These are phyloP conservation scores for Siphlonurus alternatus DNA, from an alignment of 2,888 invertebrate genomes.

Conservation along the genomic window DNA sequence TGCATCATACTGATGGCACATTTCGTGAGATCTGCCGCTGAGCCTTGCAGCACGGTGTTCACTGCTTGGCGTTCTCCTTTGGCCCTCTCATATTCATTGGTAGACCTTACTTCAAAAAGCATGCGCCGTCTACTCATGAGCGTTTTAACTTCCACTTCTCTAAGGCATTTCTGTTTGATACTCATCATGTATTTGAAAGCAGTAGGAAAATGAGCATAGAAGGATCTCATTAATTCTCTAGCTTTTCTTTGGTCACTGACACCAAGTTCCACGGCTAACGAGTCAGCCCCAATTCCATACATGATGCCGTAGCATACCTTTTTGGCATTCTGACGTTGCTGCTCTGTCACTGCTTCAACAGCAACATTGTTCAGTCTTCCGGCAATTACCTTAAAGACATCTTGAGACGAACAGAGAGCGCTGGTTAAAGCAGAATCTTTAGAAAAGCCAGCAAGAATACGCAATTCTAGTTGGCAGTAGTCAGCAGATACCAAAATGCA, in stretches of 20 bases:
- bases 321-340: background rate
- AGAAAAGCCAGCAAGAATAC: constrained; percentile 82
- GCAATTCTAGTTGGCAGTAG: constrained; percentile 89
- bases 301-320: background rate
- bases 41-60: constrained; percentile 90
- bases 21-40: constrained; percentile 92
- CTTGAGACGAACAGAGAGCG: background rate
- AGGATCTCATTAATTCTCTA: background rate
- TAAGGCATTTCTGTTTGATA: background rate
- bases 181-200: background rate
- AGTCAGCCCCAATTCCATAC: too few species aligned
- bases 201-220: too few species aligned
- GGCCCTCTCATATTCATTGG: background rate
- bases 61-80: constrained; percentile 90
- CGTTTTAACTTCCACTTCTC: background rate
- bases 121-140: background rate
- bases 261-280: background rate
- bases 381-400: background rate
- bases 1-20: constrained; percentile 50
- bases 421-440: constrained; percentile 34
- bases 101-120: background rate
- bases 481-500: constrained; percentile 73
- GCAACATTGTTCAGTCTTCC: background rate
- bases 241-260: background rate
- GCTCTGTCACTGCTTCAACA: background rate